A percentile compares a stretch with the other conserved stretches of the same genome.
phyloP scores from a whole-genome alignment of 2,797 vertebrate species.

The Sylvilagus floridanus region DNA sequence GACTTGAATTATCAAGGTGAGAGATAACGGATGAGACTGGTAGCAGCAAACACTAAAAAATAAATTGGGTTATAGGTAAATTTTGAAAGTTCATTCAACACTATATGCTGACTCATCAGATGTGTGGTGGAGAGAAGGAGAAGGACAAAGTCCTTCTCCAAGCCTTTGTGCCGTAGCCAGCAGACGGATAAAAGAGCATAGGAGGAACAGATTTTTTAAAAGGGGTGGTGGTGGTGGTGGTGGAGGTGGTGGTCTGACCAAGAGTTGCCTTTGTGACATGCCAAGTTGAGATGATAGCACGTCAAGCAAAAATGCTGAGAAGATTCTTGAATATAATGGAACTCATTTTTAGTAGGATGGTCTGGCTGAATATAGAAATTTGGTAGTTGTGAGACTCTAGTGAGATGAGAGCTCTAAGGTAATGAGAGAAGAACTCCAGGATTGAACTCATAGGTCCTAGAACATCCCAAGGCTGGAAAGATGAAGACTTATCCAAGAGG shows the following conservation, averaged over 20 bases:
- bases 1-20: background rate
- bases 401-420: background rate
- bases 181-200: background rate
- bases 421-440: background rate
- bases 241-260: background rate
- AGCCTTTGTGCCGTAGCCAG: background rate
- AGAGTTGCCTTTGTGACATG: background rate
- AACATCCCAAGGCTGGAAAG: background rate
- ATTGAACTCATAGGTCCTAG: background rate
- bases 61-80: background rate
- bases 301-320: background rate
- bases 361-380: background rate
- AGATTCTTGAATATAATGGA: background rate
- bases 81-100: background rate
- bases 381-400: background rate
- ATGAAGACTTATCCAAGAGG: background rate
- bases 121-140: background rate
- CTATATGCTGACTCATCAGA: background rate
- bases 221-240: too few species aligned
- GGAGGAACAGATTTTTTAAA: background rate
- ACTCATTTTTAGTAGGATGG: background rate
- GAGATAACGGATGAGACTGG: background rate
- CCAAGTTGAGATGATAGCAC: background rate
- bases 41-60: background rate
- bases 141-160: background rate